Evolutionary conservation across 2,888 invertebrate genomes (phyloP).

Genomic region (Tridacna gigas): DNA sequence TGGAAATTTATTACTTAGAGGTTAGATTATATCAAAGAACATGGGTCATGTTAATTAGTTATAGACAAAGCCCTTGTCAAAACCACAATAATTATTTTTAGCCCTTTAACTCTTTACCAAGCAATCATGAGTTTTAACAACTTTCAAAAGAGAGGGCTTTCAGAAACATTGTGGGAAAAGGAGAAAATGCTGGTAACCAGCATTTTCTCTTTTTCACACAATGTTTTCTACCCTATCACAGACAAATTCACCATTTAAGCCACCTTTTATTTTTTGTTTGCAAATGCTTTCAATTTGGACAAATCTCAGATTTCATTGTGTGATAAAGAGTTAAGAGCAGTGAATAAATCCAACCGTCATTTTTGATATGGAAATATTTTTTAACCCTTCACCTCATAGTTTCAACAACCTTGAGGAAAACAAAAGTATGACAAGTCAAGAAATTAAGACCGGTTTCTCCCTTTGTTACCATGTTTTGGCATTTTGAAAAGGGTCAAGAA

Average conservation of each 20-base stretch:
- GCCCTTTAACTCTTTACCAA: not conserved
- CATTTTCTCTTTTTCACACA: not conserved
- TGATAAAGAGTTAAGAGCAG: not conserved
- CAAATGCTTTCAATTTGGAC: not conserved
- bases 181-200: not conserved
- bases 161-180: not conserved
- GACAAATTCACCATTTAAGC: not conserved
- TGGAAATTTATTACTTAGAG: constrained; percentile 3
- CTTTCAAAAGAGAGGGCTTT: not conserved
- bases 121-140: not conserved
- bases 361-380: not conserved
- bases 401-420: not conserved
- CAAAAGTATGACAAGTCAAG: not conserved
- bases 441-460: not conserved
- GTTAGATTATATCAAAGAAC: constrained; percentile 33
- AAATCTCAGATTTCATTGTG: too few relatives aligned
- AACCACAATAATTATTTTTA: constrained; percentile 5
- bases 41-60: constrained; percentile 41
- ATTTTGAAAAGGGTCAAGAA: not conserved
- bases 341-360: not conserved
- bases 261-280: not conserved
- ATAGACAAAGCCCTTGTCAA: constrained; percentile 44
- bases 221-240: not conserved
- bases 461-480: not conserved
- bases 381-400: not conserved